phyloP scores from a whole-genome alignment of 1,140 invertebrate species.

The Phymorhynchus buccinoides region DNA sequence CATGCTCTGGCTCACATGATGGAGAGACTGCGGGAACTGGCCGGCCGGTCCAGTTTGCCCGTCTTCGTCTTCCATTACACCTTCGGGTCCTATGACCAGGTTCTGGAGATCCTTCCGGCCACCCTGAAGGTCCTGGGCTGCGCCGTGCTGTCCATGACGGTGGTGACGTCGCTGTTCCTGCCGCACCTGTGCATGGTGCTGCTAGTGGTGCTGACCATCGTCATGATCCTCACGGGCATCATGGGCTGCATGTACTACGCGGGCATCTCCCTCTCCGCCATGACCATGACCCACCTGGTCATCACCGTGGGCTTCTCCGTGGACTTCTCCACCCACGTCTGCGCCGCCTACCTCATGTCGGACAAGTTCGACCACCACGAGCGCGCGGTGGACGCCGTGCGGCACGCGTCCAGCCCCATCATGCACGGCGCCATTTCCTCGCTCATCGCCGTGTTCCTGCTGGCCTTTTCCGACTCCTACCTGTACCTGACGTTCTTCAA shows the following conservation, averaged over 20 bases:
- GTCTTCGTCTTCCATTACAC: constrained; percentile 50
- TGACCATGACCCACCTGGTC: constrained; percentile 90
- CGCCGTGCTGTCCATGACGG: constrained; percentile 93
- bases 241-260: constrained; percentile 90
- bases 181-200: constrained; percentile 76
- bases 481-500: too few species aligned
- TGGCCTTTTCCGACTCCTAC: too few species aligned
- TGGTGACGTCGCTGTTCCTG: constrained; percentile 95
- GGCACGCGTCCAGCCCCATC: too few species aligned
- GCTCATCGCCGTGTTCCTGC: too few species aligned
- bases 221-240: constrained; percentile 82
- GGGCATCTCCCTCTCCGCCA: constrained; percentile 94
- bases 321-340: constrained; percentile 98
- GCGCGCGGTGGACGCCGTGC: constrained; percentile 76
- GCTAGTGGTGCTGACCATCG: constrained; percentile 95
- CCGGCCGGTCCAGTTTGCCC: constrained; percentile 47
- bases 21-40: constrained; percentile 51
- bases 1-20: constrained; percentile 53
- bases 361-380: constrained; percentile 73
- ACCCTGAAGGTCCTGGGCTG: constrained; percentile 93
- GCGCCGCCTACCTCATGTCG: constrained; percentile 96
- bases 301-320: constrained; percentile 89
- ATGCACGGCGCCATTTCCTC: too few species aligned
- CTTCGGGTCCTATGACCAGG: constrained; percentile 77
- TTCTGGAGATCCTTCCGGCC: constrained; percentile 91